phyloP scores from a whole-genome alignment of 2,888 invertebrate genomes.

The Pristionchus fissidentatus region DNA sequence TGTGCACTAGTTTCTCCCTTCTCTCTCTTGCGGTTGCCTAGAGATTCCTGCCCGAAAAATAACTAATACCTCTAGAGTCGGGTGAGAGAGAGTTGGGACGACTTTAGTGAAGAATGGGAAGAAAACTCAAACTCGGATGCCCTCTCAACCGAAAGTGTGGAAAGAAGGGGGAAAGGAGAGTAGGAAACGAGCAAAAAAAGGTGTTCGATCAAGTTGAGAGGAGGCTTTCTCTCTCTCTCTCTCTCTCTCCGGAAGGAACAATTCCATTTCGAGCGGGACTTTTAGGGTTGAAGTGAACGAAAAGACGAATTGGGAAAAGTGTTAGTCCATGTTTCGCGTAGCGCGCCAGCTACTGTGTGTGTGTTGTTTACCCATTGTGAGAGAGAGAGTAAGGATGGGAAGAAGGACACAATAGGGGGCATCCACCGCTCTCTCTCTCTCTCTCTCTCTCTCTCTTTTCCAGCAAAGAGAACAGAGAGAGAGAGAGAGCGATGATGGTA shows the following conservation, averaged over 20 bases:
- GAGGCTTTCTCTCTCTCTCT: conserved; percentile 7
- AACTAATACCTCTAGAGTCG: neutral
- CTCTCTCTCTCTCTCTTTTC: neutral
- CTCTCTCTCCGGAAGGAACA: too few relatives aligned
- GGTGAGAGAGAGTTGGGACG: neutral
- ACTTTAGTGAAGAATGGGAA: neutral
- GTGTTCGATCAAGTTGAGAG: conserved; percentile 41
- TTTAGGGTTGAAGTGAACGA: neutral
- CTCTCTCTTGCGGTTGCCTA: conserved; percentile 10
- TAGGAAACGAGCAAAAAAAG: conserved; percentile 36
- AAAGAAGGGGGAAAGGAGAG: conserved; percentile 11
- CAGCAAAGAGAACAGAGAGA: neutral
- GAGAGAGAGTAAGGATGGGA: neutral
- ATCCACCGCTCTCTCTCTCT: neutral
- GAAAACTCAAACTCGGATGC: neutral
- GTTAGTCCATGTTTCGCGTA: too few relatives aligned
- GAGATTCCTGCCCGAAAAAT: neutral
- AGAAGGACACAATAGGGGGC: neutral
- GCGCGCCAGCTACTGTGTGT: neutral
- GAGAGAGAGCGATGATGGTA: too few relatives aligned
- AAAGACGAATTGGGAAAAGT: neutral
- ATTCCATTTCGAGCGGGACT: conserved; percentile 24
- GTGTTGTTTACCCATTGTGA: conserved; percentile 32
- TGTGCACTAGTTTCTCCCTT: too few relatives aligned
- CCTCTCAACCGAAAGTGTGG: neutral